A percentile compares a stretch with the other conserved stretches of the same genome.
Conservation (phyloP, 2,797 vertebrate species). For the Ctenopoma multispine region DNA sequence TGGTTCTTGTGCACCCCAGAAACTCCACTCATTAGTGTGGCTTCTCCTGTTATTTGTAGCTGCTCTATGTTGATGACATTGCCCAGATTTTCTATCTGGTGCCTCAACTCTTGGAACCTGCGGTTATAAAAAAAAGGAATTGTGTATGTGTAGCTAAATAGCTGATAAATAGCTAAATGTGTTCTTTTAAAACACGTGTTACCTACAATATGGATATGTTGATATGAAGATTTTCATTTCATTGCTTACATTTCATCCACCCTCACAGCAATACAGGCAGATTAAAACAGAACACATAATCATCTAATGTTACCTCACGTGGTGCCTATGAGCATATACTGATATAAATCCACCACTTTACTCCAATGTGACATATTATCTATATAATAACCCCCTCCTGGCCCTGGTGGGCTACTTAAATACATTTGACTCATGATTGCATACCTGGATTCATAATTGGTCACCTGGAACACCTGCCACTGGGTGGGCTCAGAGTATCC, state of each 20-base stretch:
- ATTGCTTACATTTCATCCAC: constrained; percentile 8
- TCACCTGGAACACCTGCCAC: constrained; percentile 33
- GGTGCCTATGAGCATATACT: not conserved
- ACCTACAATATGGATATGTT: constrained; percentile 56
- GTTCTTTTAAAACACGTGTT: constrained; percentile 5
- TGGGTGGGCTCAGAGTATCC: constrained; percentile 31
- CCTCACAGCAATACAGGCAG: constrained; percentile 14
- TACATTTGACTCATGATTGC: constrained; percentile 5
- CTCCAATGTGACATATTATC: constrained; percentile 26
- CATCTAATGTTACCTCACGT: constrained; percentile 28
- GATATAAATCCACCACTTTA: constrained; percentile 1
- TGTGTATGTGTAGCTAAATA: constrained; percentile 11
- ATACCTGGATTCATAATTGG: constrained; percentile 9
- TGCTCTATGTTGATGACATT: constrained; percentile 34
- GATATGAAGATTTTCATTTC: constrained; percentile 52
- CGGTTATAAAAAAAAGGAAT: constrained; percentile 22
- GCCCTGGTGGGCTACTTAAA: not conserved
- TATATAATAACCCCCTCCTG: constrained; percentile 4
- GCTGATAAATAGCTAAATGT: constrained; percentile 32
- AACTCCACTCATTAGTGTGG: constrained; percentile 23
- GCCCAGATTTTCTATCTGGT: constrained; percentile 15
- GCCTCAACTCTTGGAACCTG: constrained; percentile 23
- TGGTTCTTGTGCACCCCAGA: constrained; percentile 26
- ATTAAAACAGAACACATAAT: constrained; percentile 32
- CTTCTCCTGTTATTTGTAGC: constrained; percentile 35